These are phyloP conservation scores for Scalopus aquaticus DNA, from an alignment of 2,113 vertebrate genomes.

Conservation along the genomic window DNA sequence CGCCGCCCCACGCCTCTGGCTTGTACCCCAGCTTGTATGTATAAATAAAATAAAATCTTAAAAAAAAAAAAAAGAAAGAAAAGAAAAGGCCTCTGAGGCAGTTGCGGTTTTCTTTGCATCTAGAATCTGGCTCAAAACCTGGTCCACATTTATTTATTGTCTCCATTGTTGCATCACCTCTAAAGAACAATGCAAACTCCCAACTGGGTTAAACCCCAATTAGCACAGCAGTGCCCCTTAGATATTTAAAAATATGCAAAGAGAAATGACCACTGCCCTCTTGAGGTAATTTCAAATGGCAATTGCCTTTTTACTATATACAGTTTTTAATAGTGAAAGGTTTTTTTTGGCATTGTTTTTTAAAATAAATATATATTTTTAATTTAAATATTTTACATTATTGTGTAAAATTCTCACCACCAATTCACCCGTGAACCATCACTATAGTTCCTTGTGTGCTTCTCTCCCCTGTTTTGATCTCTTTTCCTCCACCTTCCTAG, in stretches of 20 bases:
- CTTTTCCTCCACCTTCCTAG: too few relatives aligned
- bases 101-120: background rate
- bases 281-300: background rate
- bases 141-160: background rate
- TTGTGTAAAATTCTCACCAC: too few relatives aligned
- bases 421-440: too few relatives aligned
- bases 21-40: too few relatives aligned
- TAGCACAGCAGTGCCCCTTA: background rate
- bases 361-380: too few relatives aligned
- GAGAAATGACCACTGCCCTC: background rate
- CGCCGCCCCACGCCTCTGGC: too few relatives aligned
- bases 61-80: too few relatives aligned
- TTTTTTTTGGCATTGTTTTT: too few relatives aligned
- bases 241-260: conserved; percentile 24
- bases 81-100: background rate
- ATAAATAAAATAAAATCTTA: too few relatives aligned
- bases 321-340: background rate
- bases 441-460: too few relatives aligned
- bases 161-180: background rate
- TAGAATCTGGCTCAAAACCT: background rate
- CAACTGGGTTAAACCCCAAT: background rate
- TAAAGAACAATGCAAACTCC: background rate
- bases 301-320: background rate
- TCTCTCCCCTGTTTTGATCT: too few relatives aligned
- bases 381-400: too few relatives aligned